Percentiles rank a stretch among this genome's conserved stretches.
phyloP scores from a whole-genome alignment of 1,140 invertebrate genomes.

The Neocloeon triangulifer region DNA sequence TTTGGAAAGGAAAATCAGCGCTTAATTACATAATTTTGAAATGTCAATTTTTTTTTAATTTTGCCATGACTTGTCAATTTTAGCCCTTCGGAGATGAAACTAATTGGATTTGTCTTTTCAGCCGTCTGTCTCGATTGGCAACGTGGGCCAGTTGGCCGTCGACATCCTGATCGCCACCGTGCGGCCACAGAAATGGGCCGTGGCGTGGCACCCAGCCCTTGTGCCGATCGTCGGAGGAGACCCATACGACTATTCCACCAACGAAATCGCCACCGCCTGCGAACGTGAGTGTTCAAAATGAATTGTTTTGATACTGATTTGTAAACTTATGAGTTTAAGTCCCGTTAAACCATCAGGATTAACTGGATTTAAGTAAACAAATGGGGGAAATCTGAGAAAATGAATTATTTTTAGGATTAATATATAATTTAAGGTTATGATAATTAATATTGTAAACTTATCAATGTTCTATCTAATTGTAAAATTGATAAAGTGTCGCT shows the following conservation, averaged over 20 bases:
- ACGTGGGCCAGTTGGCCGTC: slow-evolving; percentile 50
- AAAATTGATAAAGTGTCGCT: no score
- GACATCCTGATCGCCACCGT: slow-evolving; percentile 47
- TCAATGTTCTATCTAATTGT: no score
- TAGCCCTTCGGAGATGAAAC: not conserved
- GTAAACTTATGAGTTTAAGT: no score
- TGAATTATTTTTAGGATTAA: no score
- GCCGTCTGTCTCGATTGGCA: slow-evolving; percentile 55
- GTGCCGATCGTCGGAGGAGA: slow-evolving; percentile 43
- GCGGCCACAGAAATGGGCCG: slow-evolving; percentile 32
- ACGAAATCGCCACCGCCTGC: slow-evolving; percentile 23
- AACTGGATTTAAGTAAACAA: no score
- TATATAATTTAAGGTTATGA: no score
- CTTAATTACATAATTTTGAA: not conserved
- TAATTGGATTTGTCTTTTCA: not conserved
- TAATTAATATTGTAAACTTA: no score
- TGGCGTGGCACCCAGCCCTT: slow-evolving; percentile 34
- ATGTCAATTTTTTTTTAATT: not conserved
- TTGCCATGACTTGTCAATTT: not conserved
- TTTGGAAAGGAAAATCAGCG: no score
- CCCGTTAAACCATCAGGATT: no score
- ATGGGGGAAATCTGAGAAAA: no score
- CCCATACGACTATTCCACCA: slow-evolving; percentile 32
- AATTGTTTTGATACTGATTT: no score
- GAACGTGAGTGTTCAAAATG: no score